These are phyloP conservation scores for Ataeniobius toweri DNA, from an alignment of 2,797 vertebrate genomes.

Conservation along the genomic window DNA sequence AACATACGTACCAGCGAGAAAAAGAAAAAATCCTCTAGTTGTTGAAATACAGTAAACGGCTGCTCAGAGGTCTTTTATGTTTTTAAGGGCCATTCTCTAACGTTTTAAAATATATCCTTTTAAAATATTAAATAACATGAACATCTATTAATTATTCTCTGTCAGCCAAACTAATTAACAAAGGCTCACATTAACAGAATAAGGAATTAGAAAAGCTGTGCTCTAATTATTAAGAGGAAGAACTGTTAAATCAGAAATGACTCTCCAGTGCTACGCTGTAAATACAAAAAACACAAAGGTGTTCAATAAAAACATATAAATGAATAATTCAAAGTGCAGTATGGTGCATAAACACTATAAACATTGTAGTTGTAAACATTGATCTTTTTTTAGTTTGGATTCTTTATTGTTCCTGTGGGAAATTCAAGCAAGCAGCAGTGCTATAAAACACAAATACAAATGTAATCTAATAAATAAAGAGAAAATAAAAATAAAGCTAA, in stretches of 20 bases:
- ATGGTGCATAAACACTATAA: background rate
- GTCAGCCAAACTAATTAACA: background rate
- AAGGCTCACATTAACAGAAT: background rate
- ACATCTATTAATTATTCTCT: background rate
- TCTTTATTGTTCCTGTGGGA: background rate
- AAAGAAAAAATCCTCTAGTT: background rate
- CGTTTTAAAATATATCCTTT: background rate
- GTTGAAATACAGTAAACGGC: slow-evolving; percentile 9
- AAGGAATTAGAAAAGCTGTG: background rate
- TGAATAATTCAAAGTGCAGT: slow-evolving; percentile 1
- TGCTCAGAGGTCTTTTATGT: background rate
- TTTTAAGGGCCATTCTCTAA: background rate
- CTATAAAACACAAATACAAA: background rate
- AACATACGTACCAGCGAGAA: background rate
- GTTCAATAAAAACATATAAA: background rate
- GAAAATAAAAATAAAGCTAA: background rate
- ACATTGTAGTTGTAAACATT: background rate
- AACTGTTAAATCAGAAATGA: background rate
- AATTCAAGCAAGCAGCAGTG: background rate
- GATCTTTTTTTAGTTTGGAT: background rate
- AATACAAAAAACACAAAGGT: background rate
- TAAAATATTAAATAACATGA: background rate
- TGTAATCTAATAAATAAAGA: background rate
- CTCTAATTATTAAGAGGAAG: background rate
- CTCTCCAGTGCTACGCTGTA: background rate